Base-by-base conservation (phyloP, 2,888 invertebrate species). In the Phalangium opilio region DNA sequence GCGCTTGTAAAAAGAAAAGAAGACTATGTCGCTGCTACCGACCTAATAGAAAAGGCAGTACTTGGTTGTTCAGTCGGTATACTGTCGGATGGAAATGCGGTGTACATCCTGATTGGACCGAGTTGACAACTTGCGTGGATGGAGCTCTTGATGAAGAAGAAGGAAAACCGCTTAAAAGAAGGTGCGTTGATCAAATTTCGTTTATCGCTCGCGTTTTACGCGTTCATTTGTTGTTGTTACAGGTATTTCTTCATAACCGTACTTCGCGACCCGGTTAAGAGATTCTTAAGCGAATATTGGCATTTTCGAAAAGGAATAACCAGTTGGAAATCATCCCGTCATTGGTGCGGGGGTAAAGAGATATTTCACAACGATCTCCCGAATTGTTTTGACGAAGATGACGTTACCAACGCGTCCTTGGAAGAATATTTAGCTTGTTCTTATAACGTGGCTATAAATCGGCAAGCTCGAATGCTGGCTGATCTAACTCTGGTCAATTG, bases 1-100 rank as follows among this genome's bases (percentile, higher is more conserved):
- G 96, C 69, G 81, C 83, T 62, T 96, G 95, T 70, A 85, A 85
- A 20, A 53, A 38, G 21, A 50, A 50, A 20, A 42, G 50, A 3
- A 47, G 50, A 3, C 27, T 49, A 7, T 55, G 55, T 40, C 49
- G 47, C n/a, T 53, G 55, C 41, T 52, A 44, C 27, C 44, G 52
- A 33, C 53, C 55, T 2, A 50, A 53, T 11, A 48, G 48, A 20
- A 49, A 47, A 35, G 53, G 55, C 7, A 55, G 55, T 21, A 44
- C 53, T 8, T 96, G 96, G 96, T 75, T 98, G 58, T 95, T 98
- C 70, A 91, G 90, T 64, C 77, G 93, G 62, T 93, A 90, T 70
- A 90, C 90, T 43, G 91, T 90, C 18, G 93, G 93, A 58, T 93
- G 93, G 93, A 85, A 85, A 63, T 98, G 98, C 68, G 96, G 98